These are phyloP conservation scores for Hafferia zeledoni DNA, from an alignment of 2,797 vertebrate species.

Conservation along the genomic window DNA sequence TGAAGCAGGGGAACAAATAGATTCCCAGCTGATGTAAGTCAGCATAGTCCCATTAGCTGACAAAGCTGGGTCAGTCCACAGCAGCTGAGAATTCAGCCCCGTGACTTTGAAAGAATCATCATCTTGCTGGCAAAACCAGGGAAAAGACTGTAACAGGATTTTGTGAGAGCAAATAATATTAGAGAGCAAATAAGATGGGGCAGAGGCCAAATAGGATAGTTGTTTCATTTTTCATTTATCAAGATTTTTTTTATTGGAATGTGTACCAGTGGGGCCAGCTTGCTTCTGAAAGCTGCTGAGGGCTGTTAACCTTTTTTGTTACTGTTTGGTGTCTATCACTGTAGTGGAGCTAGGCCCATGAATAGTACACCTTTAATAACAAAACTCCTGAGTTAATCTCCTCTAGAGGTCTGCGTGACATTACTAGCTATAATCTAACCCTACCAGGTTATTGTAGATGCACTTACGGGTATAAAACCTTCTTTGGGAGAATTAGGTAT, in stretches of 20 bases:
- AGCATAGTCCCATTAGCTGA: background rate
- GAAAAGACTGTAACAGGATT: conserved; percentile 60
- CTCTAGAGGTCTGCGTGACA: conserved; percentile 72
- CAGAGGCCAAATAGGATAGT: background rate
- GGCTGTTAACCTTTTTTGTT: background rate
- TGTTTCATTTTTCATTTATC: background rate
- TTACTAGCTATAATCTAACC: conserved; percentile 78
- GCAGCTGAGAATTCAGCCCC: background rate
- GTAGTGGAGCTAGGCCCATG: conserved; percentile 52
- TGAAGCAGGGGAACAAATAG: background rate
- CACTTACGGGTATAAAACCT: conserved; percentile 76
- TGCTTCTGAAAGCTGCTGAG: background rate
- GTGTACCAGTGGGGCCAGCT: background rate
- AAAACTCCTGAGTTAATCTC: conserved; percentile 76
- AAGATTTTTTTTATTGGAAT: background rate
- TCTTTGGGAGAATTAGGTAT: conserved; percentile 83
- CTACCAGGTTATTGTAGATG: conserved; percentile 72
- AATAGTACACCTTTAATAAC: conserved; percentile 69
- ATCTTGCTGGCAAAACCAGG: conserved; percentile 34
- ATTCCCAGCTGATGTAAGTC: conserved; percentile 6
- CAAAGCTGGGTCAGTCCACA: conserved; percentile 25
- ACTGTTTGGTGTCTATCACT: background rate
- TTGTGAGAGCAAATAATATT: conserved; percentile 39
- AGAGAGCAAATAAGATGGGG: conserved; percentile 31
- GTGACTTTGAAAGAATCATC: conserved; percentile 13